phyloP scores from a whole-genome alignment of 2,888 invertebrate genomes.

The Autographa gamma region DNA sequence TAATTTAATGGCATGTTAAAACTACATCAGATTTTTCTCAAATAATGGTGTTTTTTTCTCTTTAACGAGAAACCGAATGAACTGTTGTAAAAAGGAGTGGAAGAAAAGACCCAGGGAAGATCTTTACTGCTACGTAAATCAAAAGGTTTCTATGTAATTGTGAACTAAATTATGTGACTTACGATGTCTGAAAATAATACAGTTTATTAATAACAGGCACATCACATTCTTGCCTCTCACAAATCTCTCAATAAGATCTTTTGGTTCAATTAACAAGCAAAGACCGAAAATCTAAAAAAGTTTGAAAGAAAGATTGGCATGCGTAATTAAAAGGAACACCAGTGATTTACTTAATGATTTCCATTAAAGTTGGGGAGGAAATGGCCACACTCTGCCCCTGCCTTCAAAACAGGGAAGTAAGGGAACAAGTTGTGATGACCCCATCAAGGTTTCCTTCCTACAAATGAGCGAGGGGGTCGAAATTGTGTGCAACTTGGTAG shows the following conservation, averaged over 20 bases:
- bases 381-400: constrained; percentile 16
- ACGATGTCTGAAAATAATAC: too few species aligned
- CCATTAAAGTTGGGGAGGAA: constrained; percentile 67
- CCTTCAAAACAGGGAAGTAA: constrained; percentile 17
- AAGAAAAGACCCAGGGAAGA: too few species aligned
- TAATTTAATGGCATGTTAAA: too few species aligned
- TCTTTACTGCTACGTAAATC: too few species aligned
- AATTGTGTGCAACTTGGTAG: constrained; percentile 64
- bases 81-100: too few species aligned
- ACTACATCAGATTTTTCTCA: too few species aligned
- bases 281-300: constrained; percentile 50
- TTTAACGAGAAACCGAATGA: too few species aligned
- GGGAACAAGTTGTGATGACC: constrained; percentile 74
- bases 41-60: too few species aligned
- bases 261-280: constrained; percentile 36
- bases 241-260: constrained; percentile 31
- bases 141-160: too few species aligned
- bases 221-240: neutral
- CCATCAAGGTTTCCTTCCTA: constrained; percentile 68
- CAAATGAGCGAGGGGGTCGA: constrained; percentile 68
- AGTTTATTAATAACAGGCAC: too few species aligned
- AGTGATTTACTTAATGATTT: constrained; percentile 76
- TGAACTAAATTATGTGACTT: too few species aligned
- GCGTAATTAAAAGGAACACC: constrained; percentile 77
- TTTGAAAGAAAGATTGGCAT: constrained; percentile 71